Percentiles rank a stretch among this genome's conserved stretches.
These are phyloP conservation scores for Pseudochirops cupreus DNA, from an alignment of 2,797 vertebrate species.

Conservation along the genomic window DNA sequence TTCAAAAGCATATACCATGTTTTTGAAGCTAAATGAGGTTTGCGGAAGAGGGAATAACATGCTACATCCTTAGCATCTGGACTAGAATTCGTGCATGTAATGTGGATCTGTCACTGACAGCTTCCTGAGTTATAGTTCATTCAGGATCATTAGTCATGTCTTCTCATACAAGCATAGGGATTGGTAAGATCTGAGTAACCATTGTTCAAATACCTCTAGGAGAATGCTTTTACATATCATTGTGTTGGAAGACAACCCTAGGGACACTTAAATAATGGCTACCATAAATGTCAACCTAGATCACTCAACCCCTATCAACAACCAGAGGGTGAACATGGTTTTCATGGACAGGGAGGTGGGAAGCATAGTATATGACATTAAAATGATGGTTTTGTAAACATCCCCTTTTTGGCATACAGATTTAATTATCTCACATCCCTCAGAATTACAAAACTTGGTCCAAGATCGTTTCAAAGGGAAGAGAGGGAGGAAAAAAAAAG, in stretches of 20 bases:
- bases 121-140: slow-evolving; percentile 80
- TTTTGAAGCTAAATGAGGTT: slow-evolving; percentile 75
- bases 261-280: slow-evolving; percentile 69
- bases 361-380: slow-evolving; percentile 52
- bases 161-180: slow-evolving; percentile 74
- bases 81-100: slow-evolving; percentile 64
- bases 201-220: slow-evolving; percentile 67
- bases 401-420: slow-evolving; percentile 56
- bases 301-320: slow-evolving; percentile 69
- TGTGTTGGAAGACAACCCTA: slow-evolving; percentile 64
- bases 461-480: slow-evolving; percentile 73
- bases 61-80: slow-evolving; percentile 76
- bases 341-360: slow-evolving; percentile 54
- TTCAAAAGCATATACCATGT: slow-evolving; percentile 72
- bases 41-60: slow-evolving; percentile 68
- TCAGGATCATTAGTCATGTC: slow-evolving; percentile 81
- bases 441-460: slow-evolving; percentile 69
- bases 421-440: slow-evolving; percentile 66
- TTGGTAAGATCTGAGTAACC: slow-evolving; percentile 70
- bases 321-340: slow-evolving; percentile 44
- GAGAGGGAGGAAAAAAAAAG: not conserved
- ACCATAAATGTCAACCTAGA: slow-evolving; percentile 73
- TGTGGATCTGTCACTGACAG: slow-evolving; percentile 79
- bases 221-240: slow-evolving; percentile 66
- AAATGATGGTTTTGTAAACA: slow-evolving; percentile 78